These are phyloP conservation scores for Agelaius tricolor DNA, from an alignment of 2,113 vertebrate species.

Conservation along the genomic window DNA sequence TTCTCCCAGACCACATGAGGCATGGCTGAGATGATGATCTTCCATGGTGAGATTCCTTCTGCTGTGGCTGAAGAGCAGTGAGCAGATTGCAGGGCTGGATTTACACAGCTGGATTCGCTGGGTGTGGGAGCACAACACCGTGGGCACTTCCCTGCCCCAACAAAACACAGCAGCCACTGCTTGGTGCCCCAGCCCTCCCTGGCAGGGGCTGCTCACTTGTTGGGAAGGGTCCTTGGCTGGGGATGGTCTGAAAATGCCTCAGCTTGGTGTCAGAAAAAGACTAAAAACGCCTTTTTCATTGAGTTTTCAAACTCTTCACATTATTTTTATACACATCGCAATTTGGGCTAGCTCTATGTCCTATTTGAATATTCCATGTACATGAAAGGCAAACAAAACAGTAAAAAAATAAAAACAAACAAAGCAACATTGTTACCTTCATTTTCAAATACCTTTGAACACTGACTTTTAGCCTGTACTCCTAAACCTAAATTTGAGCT, in stretches of 20 bases:
- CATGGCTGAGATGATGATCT: neutral
- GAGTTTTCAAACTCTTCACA: neutral
- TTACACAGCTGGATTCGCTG: neutral
- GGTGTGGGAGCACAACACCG: rapidly evolving
- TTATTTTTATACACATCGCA: neutral
- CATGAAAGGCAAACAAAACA: neutral
- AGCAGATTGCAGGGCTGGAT: neutral
- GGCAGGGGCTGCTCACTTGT: neutral
- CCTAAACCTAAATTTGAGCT: neutral
- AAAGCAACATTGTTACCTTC: neutral
- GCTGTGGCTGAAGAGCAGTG: neutral
- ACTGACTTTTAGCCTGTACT: neutral
- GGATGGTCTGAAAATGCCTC: neutral
- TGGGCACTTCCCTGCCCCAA: neutral
- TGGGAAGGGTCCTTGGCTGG: neutral
- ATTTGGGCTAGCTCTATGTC: neutral
- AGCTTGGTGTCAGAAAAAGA: neutral
- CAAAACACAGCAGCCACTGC: neutral
- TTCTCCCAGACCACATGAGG: neutral
- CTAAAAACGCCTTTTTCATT: neutral
- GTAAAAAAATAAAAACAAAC: neutral
- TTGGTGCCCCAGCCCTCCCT: neutral
- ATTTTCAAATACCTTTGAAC: neutral
- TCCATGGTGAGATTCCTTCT: neutral
- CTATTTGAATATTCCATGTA: neutral